A percentile compares a stretch with the other conserved stretches of the same genome.
phyloP scores from a whole-genome alignment of 53 echinoderm and acorn worm genomes.

The Hippasteria phrygiana region DNA sequence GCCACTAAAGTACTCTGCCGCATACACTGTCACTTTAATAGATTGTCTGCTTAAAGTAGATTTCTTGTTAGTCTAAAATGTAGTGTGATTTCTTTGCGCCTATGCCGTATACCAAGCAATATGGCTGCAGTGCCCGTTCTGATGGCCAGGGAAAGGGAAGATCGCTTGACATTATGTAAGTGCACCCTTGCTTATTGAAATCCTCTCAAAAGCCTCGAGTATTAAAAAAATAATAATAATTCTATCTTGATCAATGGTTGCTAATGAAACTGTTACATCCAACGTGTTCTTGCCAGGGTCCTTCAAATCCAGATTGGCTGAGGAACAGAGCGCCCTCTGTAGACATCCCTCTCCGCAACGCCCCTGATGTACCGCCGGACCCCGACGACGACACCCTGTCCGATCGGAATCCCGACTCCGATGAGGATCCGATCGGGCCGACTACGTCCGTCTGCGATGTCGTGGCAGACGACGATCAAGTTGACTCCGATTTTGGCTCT shows the following conservation, averaged over 20 bases:
- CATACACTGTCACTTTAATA: too few relatives aligned
- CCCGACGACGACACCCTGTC: not conserved
- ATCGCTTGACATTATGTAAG: too few relatives aligned
- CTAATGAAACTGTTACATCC: not conserved
- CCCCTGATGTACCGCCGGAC: not conserved
- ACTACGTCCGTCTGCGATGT: not conserved
- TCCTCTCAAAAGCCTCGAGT: not conserved
- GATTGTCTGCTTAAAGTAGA: too few relatives aligned
- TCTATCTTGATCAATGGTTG: not conserved
- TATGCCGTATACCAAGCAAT: too few relatives aligned
- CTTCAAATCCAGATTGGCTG: not conserved
- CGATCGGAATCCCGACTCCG: not conserved
- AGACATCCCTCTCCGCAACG: slow-evolving; percentile 8
- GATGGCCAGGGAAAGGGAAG: too few relatives aligned
- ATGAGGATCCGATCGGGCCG: not conserved
- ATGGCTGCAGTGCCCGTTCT: too few relatives aligned
- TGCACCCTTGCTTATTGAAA: too few relatives aligned
- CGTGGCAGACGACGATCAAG: not conserved
- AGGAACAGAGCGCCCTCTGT: not conserved
- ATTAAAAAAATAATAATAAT: not conserved
- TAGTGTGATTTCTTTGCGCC: too few relatives aligned
- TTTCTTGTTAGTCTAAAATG: too few relatives aligned
- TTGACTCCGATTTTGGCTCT: not conserved
- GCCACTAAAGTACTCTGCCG: too few relatives aligned
- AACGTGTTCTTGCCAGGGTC: not conserved